Conservation (phyloP, 2,888 invertebrate species). For the Eupithecia subumbrata region DNA sequence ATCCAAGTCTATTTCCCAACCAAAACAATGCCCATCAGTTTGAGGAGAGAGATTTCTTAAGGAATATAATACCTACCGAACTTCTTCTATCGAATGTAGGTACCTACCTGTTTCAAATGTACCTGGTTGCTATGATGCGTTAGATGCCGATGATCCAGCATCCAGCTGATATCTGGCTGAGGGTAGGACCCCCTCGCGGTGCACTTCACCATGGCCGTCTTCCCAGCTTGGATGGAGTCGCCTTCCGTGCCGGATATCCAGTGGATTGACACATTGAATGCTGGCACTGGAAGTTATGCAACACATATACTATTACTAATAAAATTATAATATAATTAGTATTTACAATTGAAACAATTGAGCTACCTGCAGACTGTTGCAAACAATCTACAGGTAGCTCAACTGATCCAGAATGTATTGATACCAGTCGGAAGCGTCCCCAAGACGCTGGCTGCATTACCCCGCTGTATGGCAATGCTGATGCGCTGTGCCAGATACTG, state of each 20-base stretch:
- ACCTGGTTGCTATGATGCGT: constrained; percentile 79
- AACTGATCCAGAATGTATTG: too few species aligned
- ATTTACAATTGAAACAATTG: too few species aligned
- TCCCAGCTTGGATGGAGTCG: constrained; percentile 68
- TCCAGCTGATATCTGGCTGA: constrained; percentile 77
- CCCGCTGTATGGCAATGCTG: too few species aligned
- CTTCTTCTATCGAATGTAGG: not conserved
- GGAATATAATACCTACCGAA: not conserved
- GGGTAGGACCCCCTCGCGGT: constrained; percentile 76
- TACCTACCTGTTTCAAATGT: not conserved
- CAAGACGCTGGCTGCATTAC: too few species aligned
- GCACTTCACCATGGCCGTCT: constrained; percentile 70
- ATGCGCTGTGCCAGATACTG: too few species aligned
- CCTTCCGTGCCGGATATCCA: constrained; percentile 72
- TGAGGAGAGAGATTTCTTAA: not conserved
- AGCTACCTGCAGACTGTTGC: too few species aligned
- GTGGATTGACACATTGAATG: constrained; percentile 75
- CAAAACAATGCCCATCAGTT: not conserved
- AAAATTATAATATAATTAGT: too few species aligned
- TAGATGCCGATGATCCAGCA: constrained; percentile 74
- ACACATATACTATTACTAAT: too few species aligned
- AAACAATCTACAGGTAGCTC: too few species aligned
- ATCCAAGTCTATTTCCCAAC: not conserved
- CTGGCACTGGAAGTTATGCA: constrained; percentile 64
- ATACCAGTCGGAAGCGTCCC: too few species aligned